phyloP scores from a whole-genome alignment of 1,140 invertebrate genomes.

The Homalodisca vitripennis region DNA sequence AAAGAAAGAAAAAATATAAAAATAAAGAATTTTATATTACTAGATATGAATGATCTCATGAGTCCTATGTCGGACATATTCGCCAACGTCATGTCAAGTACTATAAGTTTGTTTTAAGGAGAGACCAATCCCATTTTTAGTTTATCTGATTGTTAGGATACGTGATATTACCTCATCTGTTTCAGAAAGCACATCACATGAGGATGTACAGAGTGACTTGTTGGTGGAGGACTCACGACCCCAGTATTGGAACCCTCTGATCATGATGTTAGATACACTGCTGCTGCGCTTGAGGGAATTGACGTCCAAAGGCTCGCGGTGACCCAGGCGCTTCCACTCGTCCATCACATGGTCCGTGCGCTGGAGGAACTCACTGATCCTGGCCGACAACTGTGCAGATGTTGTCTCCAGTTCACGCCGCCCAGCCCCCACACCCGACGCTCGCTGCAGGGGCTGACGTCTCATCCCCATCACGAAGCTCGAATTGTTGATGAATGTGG shows the following conservation, averaged over 20 bases:
- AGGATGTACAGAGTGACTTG: slow-evolving; percentile 1
- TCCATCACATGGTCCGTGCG: slow-evolving; percentile 83
- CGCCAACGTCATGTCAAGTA: too few species aligned
- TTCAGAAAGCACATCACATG: slow-evolving; percentile 22
- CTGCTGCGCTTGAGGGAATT: slow-evolving; percentile 60
- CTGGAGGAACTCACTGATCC: slow-evolving; percentile 61
- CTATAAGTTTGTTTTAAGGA: too few species aligned
- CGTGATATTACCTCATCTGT: slow-evolving; percentile 30
- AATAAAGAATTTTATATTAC: too few species aligned
- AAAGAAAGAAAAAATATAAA: too few species aligned
- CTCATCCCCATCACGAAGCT: slow-evolving; percentile 38
- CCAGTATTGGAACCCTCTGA: slow-evolving; percentile 71
- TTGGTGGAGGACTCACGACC: slow-evolving; percentile 12
- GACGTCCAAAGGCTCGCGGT: slow-evolving; percentile 37
- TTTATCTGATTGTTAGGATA: too few species aligned
- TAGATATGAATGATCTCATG: too few species aligned
- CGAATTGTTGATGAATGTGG: neutral
- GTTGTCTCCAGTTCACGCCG: slow-evolving; percentile 70
- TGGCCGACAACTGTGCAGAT: slow-evolving; percentile 68
- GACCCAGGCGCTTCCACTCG: slow-evolving; percentile 60
- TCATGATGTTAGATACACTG: slow-evolving; percentile 75
- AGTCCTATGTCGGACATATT: too few species aligned
- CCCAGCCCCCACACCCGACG: slow-evolving; percentile 60
- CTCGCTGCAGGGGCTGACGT: slow-evolving; percentile 29
- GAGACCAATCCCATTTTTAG: too few species aligned